Evolutionary conservation across 2,888 invertebrate species (phyloP).

Genomic region (Microctonus aethiopoides): DNA sequence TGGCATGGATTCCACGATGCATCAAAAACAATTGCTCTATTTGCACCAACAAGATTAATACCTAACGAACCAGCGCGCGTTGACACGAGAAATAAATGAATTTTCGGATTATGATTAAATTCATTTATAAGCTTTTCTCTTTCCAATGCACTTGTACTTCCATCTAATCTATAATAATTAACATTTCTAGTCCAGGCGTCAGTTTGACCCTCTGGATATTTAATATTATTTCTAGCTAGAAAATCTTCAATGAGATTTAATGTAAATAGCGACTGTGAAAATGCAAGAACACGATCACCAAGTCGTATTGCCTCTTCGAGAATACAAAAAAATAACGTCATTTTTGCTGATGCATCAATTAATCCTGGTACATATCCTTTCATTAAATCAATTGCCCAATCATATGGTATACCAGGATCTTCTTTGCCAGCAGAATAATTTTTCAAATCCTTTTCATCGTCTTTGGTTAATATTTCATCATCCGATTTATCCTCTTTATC

Average conservation of each 20-base stretch:
- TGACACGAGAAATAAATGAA: constrained; percentile 93
- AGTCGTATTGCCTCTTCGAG: constrained; percentile 87
- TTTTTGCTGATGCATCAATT: constrained; percentile 93
- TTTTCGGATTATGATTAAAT: constrained; percentile 89
- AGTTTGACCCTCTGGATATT: constrained; percentile 72
- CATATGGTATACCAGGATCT: constrained; percentile 87
- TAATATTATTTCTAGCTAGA: constrained; percentile 77
- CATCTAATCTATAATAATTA: constrained; percentile 94
- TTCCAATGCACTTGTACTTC: constrained; percentile 93
- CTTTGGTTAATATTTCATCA: constrained; percentile 65
- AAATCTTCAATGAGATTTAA: constrained; percentile 95
- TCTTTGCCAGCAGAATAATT: constrained; percentile 71
- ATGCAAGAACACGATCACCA: constrained; percentile 92
- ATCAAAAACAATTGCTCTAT: constrained; percentile 96
- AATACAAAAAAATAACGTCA: constrained; percentile 92
- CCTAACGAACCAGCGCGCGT: constrained; percentile 97
- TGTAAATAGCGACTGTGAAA: constrained; percentile 96
- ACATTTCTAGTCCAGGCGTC: constrained; percentile 87
- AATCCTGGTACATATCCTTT: constrained; percentile 89
- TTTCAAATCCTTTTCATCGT: constrained; percentile 72
- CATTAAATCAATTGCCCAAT: constrained; percentile 87
- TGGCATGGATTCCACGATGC: constrained; percentile 99
- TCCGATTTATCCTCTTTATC: constrained; percentile 70
- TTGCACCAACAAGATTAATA: constrained; percentile 97
- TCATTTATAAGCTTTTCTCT: constrained; percentile 96